Base-by-base conservation (phyloP, 2,888 invertebrate genomes). In the Megaustenia siamemsis region DNA sequence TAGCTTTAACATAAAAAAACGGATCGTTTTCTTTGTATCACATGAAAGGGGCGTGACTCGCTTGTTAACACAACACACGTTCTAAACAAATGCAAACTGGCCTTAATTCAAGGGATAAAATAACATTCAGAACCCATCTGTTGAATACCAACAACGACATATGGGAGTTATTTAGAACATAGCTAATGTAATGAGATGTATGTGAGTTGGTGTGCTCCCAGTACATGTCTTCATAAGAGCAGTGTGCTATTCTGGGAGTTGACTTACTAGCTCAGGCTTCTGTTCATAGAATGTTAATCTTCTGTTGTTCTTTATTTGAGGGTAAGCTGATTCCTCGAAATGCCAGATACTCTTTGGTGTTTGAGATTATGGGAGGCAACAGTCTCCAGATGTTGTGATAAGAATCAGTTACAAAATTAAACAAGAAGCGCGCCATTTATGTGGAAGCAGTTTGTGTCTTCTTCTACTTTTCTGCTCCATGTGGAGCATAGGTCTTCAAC, bases 41-140 rank as follows among this genome's bases (percentile, higher is more conserved):
- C n/a, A n/a, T n/a, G n/a, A n/a, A n/a, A n/a, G n/a, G n/a, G 3
- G 12, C 71, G n/a, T 43, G 15, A 43, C 28, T 43, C 71, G 15
- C 12, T 43, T 6, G 71, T 71, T 45, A 71, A 71, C 24, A 45
- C 71, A 43, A 40, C 43, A 24, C 71, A 71, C n/a, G 40, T n/a
- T 71, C 43, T 8, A 24, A 43, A 28, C 71, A 71, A 71, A 71
- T 71, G 71, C 28, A 18, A 71, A 43, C 71, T 40, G n/a, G 5
- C 28, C n/a, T 40, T n/a, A n/a, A n/a, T 45, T 43, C 8, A n/a
- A n/a, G 43, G n/a, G 10, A 28, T 43, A 71, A 71, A n/a, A 21
- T n/a, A 12, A 43, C 4, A 71, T 71, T 8, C 43, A 45, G 40
- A 71, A 71, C n/a, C 43, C 43, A 71, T 71, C 71, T 71, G 40